Conservation (phyloP, 2,888 invertebrate genomes). For the Anthrax anthrax region DNA sequence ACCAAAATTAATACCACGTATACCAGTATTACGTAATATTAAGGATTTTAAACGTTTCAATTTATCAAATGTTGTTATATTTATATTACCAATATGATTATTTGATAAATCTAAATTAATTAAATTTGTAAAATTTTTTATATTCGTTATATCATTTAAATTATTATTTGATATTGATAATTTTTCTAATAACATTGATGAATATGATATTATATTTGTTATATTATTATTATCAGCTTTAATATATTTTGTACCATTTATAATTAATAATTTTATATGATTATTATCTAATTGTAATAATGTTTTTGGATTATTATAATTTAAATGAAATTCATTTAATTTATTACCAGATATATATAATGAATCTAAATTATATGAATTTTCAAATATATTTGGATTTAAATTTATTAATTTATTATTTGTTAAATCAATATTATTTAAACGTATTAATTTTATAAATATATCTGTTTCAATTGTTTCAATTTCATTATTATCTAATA, state of each 20-base stretch:
- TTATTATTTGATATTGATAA: slow-evolving; percentile 23
- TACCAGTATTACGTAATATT: slow-evolving; percentile 21
- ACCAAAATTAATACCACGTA: slow-evolving; percentile 25
- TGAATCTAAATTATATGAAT: slow-evolving; percentile 23
- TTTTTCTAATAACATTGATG: slow-evolving; percentile 22
- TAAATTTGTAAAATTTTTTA: slow-evolving; percentile 23
- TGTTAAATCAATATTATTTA: slow-evolving; percentile 27
- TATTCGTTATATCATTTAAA: slow-evolving; percentile 22
- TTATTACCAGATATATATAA: slow-evolving; percentile 22
- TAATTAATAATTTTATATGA: slow-evolving; percentile 20
- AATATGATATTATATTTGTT: slow-evolving; percentile 18
- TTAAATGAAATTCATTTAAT: slow-evolving; percentile 19
- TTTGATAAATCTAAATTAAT: slow-evolving; percentile 25
- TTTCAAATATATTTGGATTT: slow-evolving; percentile 27
- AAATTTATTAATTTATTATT: slow-evolving; percentile 22
- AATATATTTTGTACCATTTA: slow-evolving; percentile 26
- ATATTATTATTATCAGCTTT: slow-evolving; percentile 28
- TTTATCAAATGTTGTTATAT: slow-evolving; percentile 28
- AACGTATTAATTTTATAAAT: slow-evolving; percentile 24
- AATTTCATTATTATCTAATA: slow-evolving; percentile 25
- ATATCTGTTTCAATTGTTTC: slow-evolving; percentile 24
- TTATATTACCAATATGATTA: slow-evolving; percentile 27
- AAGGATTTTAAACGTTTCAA: slow-evolving; percentile 25
- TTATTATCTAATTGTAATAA: slow-evolving; percentile 26
- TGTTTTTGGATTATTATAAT: slow-evolving; percentile 22